Evolutionary conservation across 2,888 invertebrate species (phyloP).

Genomic region (Electrophaes corylata): DNA sequence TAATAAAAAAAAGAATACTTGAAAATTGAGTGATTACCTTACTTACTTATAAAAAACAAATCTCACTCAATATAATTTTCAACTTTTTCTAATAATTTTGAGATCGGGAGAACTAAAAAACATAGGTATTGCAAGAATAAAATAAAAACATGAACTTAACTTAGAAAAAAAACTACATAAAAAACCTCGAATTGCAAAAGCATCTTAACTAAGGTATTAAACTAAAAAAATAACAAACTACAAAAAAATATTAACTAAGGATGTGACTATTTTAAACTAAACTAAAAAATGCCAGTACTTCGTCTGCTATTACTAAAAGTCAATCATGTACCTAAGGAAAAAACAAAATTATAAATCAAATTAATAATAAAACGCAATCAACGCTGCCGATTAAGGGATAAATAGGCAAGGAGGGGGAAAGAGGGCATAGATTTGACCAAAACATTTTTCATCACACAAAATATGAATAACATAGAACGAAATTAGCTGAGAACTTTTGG

Average conservation of each 20-base stretch:
- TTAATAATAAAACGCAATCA: background rate
- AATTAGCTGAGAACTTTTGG: no score
- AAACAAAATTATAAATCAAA: conserved; percentile 24
- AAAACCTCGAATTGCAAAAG: conserved; percentile 22
- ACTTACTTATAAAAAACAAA: background rate
- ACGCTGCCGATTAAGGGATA: no score
- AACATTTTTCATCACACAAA: no score
- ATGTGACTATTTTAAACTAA: conserved; percentile 71
- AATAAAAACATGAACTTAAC: conserved; percentile 3
- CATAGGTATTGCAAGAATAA: background rate
- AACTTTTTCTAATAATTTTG: background rate
- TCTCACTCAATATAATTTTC: background rate
- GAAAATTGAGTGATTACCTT: background rate
- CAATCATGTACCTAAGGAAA: conserved; percentile 77
- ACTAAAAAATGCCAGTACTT: conserved; percentile 42
- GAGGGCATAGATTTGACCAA: no score
- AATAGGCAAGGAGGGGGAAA: no score
- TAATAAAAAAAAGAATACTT: conserved; percentile 10
- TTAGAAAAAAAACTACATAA: conserved; percentile 8
- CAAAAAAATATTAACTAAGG: conserved; percentile 45
- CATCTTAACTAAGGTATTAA: conserved; percentile 5
- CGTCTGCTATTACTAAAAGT: conserved; percentile 59
- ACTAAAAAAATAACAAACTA: conserved; percentile 39
- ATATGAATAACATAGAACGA: no score
- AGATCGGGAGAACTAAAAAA: conserved; percentile 3